phyloP scores from a whole-genome alignment of 2,888 invertebrate genomes.

The Elmis aenea region DNA sequence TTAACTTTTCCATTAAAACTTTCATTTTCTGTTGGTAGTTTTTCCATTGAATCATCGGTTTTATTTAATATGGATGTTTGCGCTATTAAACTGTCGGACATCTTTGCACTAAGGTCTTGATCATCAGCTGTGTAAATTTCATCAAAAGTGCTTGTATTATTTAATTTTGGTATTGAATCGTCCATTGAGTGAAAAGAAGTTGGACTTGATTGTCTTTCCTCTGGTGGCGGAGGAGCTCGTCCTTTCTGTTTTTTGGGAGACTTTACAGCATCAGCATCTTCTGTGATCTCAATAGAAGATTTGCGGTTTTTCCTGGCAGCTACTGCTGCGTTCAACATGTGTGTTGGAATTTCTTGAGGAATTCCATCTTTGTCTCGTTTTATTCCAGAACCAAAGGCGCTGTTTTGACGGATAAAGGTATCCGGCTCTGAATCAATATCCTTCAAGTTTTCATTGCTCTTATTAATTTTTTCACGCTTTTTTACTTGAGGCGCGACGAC shows the following conservation, averaged over 20 bases:
- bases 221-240: slow-evolving; percentile 68
- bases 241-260: slow-evolving; percentile 61
- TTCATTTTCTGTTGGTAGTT: slow-evolving; percentile 12
- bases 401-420: slow-evolving; percentile 31
- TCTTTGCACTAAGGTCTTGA: slow-evolving; percentile 6
- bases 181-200: background rate
- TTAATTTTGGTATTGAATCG: slow-evolving; percentile 1
- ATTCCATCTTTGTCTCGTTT: slow-evolving; percentile 57
- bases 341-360: slow-evolving; percentile 66
- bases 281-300: slow-evolving; percentile 41
- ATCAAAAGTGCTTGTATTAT: background rate
- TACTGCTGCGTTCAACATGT: slow-evolving; percentile 67
- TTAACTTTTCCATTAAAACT: slow-evolving; percentile 11
- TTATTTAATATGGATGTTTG: background rate
- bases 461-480: slow-evolving; percentile 47
- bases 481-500: slow-evolving; percentile 47
- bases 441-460: slow-evolving; percentile 33
- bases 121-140: background rate
- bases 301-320: slow-evolving; percentile 65
- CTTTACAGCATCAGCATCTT: slow-evolving; percentile 39
- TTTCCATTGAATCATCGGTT: background rate
- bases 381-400: slow-evolving; percentile 56
- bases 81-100: background rate
- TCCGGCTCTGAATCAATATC: slow-evolving; percentile 8
- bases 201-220: slow-evolving; percentile 19